Evolutionary conservation across 2,113 vertebrate genomes (phyloP), one percentile per base, ranked within the genome.

Genomic region (Leuciscus idus): DNA sequence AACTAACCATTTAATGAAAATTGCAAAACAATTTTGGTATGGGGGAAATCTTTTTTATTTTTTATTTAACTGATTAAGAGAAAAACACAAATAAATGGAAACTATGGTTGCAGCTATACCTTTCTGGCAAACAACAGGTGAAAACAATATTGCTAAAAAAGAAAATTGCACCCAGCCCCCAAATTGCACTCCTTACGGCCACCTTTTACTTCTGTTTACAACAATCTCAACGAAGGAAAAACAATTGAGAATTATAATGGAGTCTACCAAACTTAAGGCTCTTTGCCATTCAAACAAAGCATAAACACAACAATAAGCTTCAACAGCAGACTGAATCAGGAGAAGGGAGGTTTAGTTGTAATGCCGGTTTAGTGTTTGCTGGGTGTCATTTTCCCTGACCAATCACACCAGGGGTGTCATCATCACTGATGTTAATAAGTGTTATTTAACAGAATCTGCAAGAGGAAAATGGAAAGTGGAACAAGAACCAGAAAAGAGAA

Each of bases 301-400:
- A n/a, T 48, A 48, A 74, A 74, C 43, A 74, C 66, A 39, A 46
- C 39, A 74, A 74, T 46, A 74, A 74, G 46, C 39, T 26, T n/a
- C 5, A 15, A 26, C 9, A 2, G 23, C 21, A 48, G 12, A 75
- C n/a, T 26, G 39, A 48, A 75, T 50, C 43, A 75, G 36, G 68
- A 43, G 68, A 39, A 72, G 68, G 68, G 68, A 72, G 68, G 21
- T 72, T 68, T 72, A 72, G 33, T 72, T 72, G 36, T 39, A 43
- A 6, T 43, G 33, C 9, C 4, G 23, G 23, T 48, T 26, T 75
- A 48, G 12, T 48, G 70, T 39, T 36, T 73, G 4, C 72, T 46
- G 39, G 5, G 72, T 74, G 23, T 48, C 72, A 75, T 26, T 74
- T 13, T 74, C 72, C n/a, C 43, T 48, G 43, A 75, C 43, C 39